Conservation (phyloP, 2,888 invertebrate genomes). For the Nasonovia ribisnigri region DNA sequence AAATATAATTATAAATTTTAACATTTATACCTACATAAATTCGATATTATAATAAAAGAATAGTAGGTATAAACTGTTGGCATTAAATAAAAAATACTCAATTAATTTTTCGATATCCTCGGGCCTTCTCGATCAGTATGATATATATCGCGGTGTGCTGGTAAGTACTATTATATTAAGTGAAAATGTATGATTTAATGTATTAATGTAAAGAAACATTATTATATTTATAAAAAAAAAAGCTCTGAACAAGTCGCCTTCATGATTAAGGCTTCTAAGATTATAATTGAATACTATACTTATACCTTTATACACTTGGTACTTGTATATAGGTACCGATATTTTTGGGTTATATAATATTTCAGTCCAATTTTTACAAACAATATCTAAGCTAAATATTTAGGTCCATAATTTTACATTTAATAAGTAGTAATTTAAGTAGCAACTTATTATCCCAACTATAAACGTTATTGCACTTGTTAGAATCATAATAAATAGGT, state of each 20-base stretch:
- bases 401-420: neutral
- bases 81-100: neutral
- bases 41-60: neutral
- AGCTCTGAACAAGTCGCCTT: neutral
- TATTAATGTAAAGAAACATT: neutral
- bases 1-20: neutral
- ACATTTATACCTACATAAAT: neutral
- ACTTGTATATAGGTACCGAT: neutral
- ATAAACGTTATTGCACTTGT: neutral
- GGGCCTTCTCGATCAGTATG: neutral
- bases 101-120: neutral
- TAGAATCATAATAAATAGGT: neutral
- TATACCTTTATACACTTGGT: neutral
- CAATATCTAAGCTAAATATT: neutral
- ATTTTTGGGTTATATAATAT: neutral
- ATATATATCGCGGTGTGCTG: neutral
- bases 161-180: neutral
- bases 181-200: too few species aligned
- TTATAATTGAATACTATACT: neutral
- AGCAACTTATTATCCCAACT: neutral
- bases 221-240: neutral
- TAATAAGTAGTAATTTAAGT: too few species aligned
- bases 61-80: neutral
- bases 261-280: neutral
- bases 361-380: too few species aligned